Conservation (phyloP, 2,113 vertebrate genomes). For the Cnemophilus loriae region DNA sequence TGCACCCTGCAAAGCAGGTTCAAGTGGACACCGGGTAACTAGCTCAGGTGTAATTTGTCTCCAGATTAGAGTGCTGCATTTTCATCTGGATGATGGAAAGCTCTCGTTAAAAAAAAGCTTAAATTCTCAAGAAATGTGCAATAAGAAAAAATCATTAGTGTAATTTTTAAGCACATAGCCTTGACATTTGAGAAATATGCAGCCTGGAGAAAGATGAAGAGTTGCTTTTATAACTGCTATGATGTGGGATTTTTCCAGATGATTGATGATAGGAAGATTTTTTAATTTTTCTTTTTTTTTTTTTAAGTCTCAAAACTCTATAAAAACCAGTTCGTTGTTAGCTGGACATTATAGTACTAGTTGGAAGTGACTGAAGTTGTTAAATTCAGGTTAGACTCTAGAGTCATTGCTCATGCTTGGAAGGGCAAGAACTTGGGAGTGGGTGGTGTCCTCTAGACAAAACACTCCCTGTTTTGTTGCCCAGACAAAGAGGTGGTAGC, state of each 20-base stretch:
- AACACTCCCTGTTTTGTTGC: background rate
- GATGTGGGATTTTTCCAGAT: background rate
- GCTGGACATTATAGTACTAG: background rate
- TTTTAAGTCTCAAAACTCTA: background rate
- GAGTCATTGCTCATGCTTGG: background rate
- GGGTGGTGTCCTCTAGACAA: background rate
- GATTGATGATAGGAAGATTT: background rate
- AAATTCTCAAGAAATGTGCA: background rate
- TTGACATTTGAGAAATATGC: background rate
- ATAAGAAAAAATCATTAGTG: background rate
- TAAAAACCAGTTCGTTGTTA: background rate
- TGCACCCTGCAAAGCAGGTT: background rate
- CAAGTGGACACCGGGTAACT: background rate
- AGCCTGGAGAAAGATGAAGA: background rate
- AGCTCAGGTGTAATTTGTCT: background rate
- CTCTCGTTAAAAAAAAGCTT: background rate
- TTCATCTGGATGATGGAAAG: background rate
- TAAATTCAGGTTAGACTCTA: background rate
- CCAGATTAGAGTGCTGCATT: background rate
- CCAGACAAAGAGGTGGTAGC: background rate
- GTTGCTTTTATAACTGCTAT: background rate
- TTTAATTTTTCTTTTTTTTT: background rate
- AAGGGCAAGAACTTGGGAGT: background rate
- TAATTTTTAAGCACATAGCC: background rate
- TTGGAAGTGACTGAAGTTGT: background rate